A percentile compares a stretch with the other conserved stretches of the same genome.
Conservation (phyloP, 1,140 invertebrate genomes). For the Antheraea mylitta region DNA sequence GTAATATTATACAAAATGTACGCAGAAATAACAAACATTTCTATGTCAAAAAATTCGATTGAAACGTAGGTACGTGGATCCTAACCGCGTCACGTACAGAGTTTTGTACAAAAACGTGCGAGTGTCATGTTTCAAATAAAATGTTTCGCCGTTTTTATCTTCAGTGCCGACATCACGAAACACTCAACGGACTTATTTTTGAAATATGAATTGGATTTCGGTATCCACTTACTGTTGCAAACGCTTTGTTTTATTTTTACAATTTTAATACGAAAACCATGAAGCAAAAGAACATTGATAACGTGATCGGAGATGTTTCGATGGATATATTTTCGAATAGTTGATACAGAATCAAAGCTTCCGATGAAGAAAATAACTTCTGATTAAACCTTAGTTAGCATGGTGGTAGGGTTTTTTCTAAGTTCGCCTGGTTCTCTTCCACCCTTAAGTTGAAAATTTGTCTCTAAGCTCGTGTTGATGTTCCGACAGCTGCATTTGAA, state of each 20-base stretch:
- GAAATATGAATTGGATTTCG: background rate
- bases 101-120: conserved; percentile 16
- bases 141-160: conserved; percentile 15
- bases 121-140: conserved; percentile 23
- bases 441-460: background rate
- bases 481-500: background rate
- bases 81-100: conserved; percentile 14
- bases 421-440: conserved; percentile 12
- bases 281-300: no score
- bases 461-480: background rate
- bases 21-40: background rate
- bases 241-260: background rate
- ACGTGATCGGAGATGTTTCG: no score
- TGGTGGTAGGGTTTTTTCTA: no score
- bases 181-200: background rate
- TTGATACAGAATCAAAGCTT: no score
- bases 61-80: background rate
- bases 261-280: no score
- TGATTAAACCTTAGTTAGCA: no score
- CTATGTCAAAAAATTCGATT: background rate
- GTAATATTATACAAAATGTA: background rate
- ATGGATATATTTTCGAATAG: no score
- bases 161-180: background rate
- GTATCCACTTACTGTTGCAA: background rate
- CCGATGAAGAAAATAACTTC: no score